Evolutionary conservation across 2,113 vertebrate genomes (phyloP).

Genomic region (Cochlearius cochlearius): DNA sequence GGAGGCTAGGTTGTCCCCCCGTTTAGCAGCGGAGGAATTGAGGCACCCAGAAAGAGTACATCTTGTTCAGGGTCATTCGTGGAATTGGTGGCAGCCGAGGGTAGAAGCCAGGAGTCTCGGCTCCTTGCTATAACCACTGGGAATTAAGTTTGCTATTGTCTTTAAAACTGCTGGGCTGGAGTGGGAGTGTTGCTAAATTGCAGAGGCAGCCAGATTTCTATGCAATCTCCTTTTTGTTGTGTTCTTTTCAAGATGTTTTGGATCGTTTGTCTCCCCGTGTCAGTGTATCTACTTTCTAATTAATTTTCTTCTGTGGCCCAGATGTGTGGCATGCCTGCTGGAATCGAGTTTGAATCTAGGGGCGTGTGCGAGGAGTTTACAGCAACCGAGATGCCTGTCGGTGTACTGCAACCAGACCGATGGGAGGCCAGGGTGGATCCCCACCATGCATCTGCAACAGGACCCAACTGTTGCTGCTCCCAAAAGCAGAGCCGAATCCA

Average conservation of each 20-base stretch:
- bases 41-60: not conserved
- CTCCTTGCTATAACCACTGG: not conserved
- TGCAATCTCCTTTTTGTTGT: not conserved
- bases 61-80: not conserved
- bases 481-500: not conserved
- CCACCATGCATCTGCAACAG: not conserved
- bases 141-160: slow-evolving; percentile 20
- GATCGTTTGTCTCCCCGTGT: not conserved
- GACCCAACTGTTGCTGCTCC: slow-evolving; percentile 22
- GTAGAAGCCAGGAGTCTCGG: not conserved
- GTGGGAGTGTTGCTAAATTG: not conserved
- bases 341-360: not conserved
- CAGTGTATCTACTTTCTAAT: not conserved
- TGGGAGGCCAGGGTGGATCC: not conserved
- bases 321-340: not conserved
- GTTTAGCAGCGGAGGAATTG: not conserved
- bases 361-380: not conserved
- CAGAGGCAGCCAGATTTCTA: not conserved
- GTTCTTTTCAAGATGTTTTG: not conserved
- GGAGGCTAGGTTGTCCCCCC: not conserved
- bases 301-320: not conserved
- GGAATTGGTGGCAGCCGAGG: not conserved
- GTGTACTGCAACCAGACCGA: not conserved
- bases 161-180: not conserved
- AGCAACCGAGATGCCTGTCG: not conserved